Base-by-base conservation (phyloP, 2,888 invertebrate genomes). In the Eutolmus rufibarbis region DNA sequence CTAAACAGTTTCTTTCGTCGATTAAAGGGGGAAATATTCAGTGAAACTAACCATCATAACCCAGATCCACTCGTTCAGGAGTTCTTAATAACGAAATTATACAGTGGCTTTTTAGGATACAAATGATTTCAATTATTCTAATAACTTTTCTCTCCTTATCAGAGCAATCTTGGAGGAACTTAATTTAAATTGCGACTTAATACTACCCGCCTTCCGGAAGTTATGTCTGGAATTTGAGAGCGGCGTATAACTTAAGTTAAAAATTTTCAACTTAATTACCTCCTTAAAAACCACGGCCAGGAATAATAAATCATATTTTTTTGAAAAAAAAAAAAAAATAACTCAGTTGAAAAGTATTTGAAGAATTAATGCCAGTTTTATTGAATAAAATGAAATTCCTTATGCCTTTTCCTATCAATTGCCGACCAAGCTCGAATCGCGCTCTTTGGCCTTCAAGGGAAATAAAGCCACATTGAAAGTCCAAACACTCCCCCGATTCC, bases 141-240 rank as follows among this genome's bases (percentile, higher is more conserved):
- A 74, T 85, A 85, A 85, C 66, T 74, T 85, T 85, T 85, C 85
- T 31, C 85, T 28, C 46, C 40, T 85, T 85, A 85, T 85, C 74
- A 46, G 19, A 85, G 74, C 43, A 74, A 85, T 85, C 85, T 74
- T 74, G 40, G 28, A 40, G 85, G 74, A 43, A 85, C 74, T 85
- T 85, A 85, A 85, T 74, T 85, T 85, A 85, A 85, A 85, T 74
- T 74, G 84, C 14, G 23, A 66, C 43, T 74, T 57, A 74, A 74
- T 85, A 74, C 43, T 23, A 34, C 34, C 34, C 34, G 2, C 37
- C 7, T 34, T 4, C 57, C 31, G 31, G 16, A 34, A 34, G 79
- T 9, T 46, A 28, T 5, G 14, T 66, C 57, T 12, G 19, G 16
- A 37, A 16, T 66, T 81, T 34, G 82, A 82, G 57, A 66, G 4